phyloP scores from a whole-genome alignment of 2,113 vertebrate species.

The Helogale parvula region DNA sequence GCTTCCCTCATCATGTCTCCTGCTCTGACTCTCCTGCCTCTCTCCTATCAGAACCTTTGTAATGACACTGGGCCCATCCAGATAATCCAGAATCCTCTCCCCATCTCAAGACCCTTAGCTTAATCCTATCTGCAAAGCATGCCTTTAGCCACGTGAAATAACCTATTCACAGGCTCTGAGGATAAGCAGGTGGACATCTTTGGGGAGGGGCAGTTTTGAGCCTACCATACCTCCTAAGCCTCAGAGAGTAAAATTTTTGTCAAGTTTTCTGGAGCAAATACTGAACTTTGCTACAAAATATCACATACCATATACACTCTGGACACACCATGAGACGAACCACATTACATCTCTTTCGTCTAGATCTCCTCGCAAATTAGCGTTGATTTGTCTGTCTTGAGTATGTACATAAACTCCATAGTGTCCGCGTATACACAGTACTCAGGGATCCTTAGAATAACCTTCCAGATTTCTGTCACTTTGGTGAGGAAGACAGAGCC shows the following conservation, averaged over 20 bases:
- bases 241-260: not conserved
- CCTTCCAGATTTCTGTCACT: not conserved
- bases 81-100: not conserved
- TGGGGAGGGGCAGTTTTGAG: not conserved
- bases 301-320: not conserved
- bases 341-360: not conserved
- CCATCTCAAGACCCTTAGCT: not conserved
- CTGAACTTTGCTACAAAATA: conserved; percentile 34
- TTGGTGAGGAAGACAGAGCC: not conserved
- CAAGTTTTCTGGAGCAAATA: conserved; percentile 26
- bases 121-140: not conserved
- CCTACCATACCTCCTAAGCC: not conserved
- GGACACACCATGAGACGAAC: not conserved
- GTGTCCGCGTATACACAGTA: not conserved
- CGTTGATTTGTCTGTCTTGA: not conserved
- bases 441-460: not conserved
- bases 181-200: not conserved
- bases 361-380: not conserved
- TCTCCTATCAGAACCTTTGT: not conserved
- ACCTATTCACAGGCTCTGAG: not conserved
- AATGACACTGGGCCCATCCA: not conserved
- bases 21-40: not conserved
- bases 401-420: not conserved
- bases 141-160: conserved; percentile 16
- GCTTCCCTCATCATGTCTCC: not conserved